Base-by-base conservation (phyloP, 2,113 vertebrate genomes). In the Megaptera novaeangliae region DNA sequence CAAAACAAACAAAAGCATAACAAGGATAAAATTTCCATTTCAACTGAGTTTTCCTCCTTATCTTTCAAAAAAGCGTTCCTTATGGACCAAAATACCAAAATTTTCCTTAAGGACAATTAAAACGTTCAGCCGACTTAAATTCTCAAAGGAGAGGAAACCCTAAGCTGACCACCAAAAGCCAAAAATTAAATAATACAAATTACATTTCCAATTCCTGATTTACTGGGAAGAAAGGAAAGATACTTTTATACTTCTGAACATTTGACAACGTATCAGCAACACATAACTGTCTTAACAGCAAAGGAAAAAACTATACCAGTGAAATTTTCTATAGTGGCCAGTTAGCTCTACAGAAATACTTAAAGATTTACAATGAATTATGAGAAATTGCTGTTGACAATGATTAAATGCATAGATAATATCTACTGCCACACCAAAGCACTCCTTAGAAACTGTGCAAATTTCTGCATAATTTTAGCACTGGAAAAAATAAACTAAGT, bases 381-480 rank as follows among this genome's bases (percentile, higher is more conserved):
- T 78, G 44, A 96, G 85, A 96, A 96, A 91, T 36, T 78, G 7
- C 66, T 92, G 46, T 64, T 94, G 95, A 88, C 49, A 66, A 74
- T 39, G 63, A 88, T 69, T 49, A 69, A 89, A 55, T 49, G 90
- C n/a, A 88, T 5, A 88, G 46, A 92, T 52, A 96, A 44, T 52
- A 78, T 82, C 63, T 39, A 72, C 68, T 31, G 74, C 36, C 71
- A 95, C 23, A 66, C 63, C 84, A 83, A 90, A 63, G 44, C 29
- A 83, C 31, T 89, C 55, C 71, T 87, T 82, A 88, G 57, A 89
- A 96, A 97, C 29, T 78, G 20, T 55, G 69, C 39, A 82, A 41
- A 31, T 87, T 87, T 96, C 66, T 93, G n/a, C 55, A 93, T 72
- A 78, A 94, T 94, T 82, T 97, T 57, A 94, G 66, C 57, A 41